Base-by-base conservation (phyloP, 1,140 invertebrate species). In the Camponotus pennsylvanicus region DNA sequence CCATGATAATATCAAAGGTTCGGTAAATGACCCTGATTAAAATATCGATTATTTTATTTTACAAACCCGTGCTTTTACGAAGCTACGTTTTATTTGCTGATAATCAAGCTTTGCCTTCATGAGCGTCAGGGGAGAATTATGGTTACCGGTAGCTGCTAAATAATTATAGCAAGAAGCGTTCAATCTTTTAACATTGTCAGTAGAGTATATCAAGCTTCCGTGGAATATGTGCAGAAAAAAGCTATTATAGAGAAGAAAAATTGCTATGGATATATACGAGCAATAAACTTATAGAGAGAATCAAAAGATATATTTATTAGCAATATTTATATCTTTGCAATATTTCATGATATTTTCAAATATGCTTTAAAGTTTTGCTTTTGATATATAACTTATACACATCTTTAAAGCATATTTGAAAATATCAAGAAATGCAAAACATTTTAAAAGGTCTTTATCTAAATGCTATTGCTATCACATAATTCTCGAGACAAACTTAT, bases 91-190 rank as follows among this genome's bases (percentile, higher is more conserved):
- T 71, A 80, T 80, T 80, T 80, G 34, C 13, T 27, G 66, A 37
- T 80, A 80, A 80, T 80, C 66, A 80, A 80, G 61, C 37, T 45
- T 37, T 45, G 7, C 42, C 76, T 27, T 80, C 37, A 80, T 80
- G 66, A 42, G 37, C 37, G 78, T 57, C 66, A 80, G 34, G 34
- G 15, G 37, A 57, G 37, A 71, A 80, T 71, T 57, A 57, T 71
- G 37, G 49, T 71, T 40, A 13, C 40, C 40, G 42, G 64, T 64
- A 57, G 49, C 5, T 71, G 37, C 49, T 71, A 80, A 80, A 80
- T 71, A 80, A 70, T 80, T 71, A 70, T 27, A 42, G 78, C 78
- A 80, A 80, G 42, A 80, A 80, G 42, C n/a, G 32, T 18, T 57
- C 27, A 34, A 80, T 71, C 34, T 71, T 80, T 42, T 21, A 70